Percentiles rank a stretch among this genome's conserved stretches.
Conservation (phyloP, 2,888 invertebrate species). For the Ophion costatus region DNA sequence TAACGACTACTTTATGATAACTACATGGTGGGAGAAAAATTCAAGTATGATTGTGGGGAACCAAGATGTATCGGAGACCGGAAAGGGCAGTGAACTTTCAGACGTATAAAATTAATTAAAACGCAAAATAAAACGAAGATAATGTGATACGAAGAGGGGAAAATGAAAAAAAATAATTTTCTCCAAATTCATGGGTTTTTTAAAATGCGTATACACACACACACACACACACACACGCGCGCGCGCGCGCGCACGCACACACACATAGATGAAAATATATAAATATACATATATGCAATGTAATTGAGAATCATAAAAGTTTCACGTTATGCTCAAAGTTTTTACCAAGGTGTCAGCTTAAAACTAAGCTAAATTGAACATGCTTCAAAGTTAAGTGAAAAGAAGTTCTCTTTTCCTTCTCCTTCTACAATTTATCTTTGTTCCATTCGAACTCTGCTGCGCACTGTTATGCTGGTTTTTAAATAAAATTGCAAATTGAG, state of each 20-base stretch:
- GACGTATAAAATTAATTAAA: too few species aligned
- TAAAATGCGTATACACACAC: background rate
- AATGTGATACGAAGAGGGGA: background rate
- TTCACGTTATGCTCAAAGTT: conserved; percentile 41
- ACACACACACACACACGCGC: too few species aligned
- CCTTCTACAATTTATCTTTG: background rate
- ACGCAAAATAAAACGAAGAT: too few species aligned
- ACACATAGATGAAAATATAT: background rate
- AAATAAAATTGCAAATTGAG: conserved; percentile 46
- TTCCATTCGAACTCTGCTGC: background rate
- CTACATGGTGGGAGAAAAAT: too few species aligned
- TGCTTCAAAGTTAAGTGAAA: conserved; percentile 58
- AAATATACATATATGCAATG: conserved; percentile 3
- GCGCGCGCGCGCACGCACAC: too few species aligned
- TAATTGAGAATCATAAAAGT: conserved; percentile 42
- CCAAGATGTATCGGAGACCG: too few species aligned
- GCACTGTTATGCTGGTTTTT: conserved; percentile 35
- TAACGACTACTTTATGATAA: too few species aligned
- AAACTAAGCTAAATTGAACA: conserved; percentile 66
- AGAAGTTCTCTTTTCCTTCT: conserved; percentile 31
- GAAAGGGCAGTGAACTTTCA: too few species aligned
- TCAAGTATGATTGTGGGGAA: too few species aligned
- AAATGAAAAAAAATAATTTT: conserved; percentile 20
- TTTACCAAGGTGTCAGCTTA: conserved; percentile 32
- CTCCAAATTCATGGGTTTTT: background rate